Evolutionary conservation across 2,888 invertebrate genomes (phyloP), one percentile per base, ranked within the genome.

Genomic region (Thysanoteuthis rhombus): DNA sequence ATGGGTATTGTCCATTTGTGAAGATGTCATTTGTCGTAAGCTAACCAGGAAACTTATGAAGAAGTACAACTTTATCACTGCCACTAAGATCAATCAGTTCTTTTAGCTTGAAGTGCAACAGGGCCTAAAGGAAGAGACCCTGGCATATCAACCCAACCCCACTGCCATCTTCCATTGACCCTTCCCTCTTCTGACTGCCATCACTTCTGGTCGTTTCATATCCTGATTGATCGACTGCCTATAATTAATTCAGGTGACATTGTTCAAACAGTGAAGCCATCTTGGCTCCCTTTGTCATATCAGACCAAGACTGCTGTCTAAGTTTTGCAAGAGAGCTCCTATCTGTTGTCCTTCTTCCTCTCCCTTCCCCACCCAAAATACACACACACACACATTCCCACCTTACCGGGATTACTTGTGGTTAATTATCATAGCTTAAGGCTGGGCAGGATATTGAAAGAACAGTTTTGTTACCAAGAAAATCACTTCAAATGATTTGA

Each of bases 241-340:
- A 75, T 75, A 75, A 75, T 75, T 75, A 75, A 75, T 75, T 75
- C 75, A 75, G 75, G 75, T 75, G 75, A 75, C 75, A 75, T 75
- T 75, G 75, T 75, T 75, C 75, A 36, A 75, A 75, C 36, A 75
- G 75, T n/a, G 75, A 75, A 75, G 75, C 75, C n/a, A 75, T 75
- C n/a, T 75, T 75, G 16, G n/a, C 75, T n/a, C 75, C 75, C n/a
- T 75, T 75, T 75, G 75, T 75, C 75, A 75, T n/a, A 75, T n/a
- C n/a, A 75, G 12, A 75, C 75, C 75, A 75, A n/a, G n/a, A 75
- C 16, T 12, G 36, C 12, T 75, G 75, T 12, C n/a, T n/a, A n/a
- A 75, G 75, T n/a, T 2, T 36, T 75, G 3, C 75, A 75, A n/a
- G 75, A 75, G n/a, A 75, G 75, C n/a, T 2, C 75, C 75, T 75